Base-by-base conservation (phyloP, 2,113 vertebrate species). In the Pollachius pollachius region DNA sequence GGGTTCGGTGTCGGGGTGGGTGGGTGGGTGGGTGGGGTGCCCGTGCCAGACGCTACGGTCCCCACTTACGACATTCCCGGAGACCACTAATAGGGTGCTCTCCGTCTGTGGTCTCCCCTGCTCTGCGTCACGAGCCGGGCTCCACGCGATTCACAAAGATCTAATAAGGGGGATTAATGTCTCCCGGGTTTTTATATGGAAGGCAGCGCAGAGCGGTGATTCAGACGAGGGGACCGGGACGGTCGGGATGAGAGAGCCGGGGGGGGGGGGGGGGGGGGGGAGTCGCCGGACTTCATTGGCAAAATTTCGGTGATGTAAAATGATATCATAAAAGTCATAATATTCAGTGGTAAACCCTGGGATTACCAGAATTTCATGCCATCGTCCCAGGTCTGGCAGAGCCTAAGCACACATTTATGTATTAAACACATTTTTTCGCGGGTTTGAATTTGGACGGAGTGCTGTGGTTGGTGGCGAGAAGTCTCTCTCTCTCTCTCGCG, bases 121-220 rank as follows among this genome's bases (percentile, higher is more conserved):
- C 77, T 81, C 74, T 82, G 70, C 80, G 77, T 81, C 83, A 89
- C 62, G 75, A 76, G 79, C 63, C 72, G 70, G 81, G 85, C 75
- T 77, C 66, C 66, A 19, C 76, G 72, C 69, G 72, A 80, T 83
- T 85, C 64, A 56, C 72, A 73, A 73, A 81, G 73, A 78, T 84
- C 76, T 81, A 79, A 84, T 76, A 71, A 65, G 75, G 78, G 64
- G 27, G 61, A n/a, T 67, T 77, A 73, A 71, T 78, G 41, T 68
- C 61, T 84, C 71, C 77, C 72, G 52, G 17, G 27, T 77, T 74
- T 81, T 68, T 13, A 41, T 67, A 76, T 77, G 74, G 77, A 77
- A 76, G 81, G 71, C 67, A 57, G 54, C 54, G 4, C 15, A 57
- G 54, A 17, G 58, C 68, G 75, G 48, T 74, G 57, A 75, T 64